Evolutionary conservation across 2,113 vertebrate species (phyloP).

Genomic region (Tetrao urogallus): DNA sequence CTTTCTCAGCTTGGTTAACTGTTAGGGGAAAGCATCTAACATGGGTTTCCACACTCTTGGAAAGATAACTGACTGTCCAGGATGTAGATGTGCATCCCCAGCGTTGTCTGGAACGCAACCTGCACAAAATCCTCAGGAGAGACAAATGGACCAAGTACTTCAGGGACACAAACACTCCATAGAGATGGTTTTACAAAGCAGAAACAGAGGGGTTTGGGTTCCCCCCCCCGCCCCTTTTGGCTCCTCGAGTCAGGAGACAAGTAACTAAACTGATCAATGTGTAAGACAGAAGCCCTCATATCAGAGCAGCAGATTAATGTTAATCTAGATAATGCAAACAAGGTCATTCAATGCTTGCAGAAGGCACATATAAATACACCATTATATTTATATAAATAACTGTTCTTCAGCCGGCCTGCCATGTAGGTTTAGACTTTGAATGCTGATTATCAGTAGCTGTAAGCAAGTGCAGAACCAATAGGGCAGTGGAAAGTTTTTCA

Average conservation of each 20-base stretch:
- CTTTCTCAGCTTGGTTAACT: constrained; percentile 18
- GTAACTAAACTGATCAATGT: constrained; percentile 49
- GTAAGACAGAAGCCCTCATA: constrained; percentile 47
- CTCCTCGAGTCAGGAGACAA: background rate
- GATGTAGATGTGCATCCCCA: background rate
- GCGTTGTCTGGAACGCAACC: background rate
- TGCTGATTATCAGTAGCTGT: constrained; percentile 9
- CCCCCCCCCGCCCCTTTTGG: background rate
- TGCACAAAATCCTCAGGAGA: background rate
- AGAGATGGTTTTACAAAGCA: background rate
- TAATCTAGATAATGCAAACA: constrained; percentile 59
- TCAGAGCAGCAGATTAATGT: constrained; percentile 31
- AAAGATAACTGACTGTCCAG: background rate
- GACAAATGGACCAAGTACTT: background rate
- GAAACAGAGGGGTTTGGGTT: rapidly evolving
- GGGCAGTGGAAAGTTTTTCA: background rate
- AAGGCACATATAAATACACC: constrained; percentile 25
- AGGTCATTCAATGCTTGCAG: constrained; percentile 35
- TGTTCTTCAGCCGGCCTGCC: constrained; percentile 24
- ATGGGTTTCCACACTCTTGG: background rate
- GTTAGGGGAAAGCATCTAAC: background rate
- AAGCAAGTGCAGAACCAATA: constrained; percentile 13
- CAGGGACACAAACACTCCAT: background rate
- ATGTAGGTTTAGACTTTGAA: constrained; percentile 32
- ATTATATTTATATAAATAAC: background rate